Base-by-base conservation (phyloP, 2,113 vertebrate genomes). In the Mohoua ochrocephala region DNA sequence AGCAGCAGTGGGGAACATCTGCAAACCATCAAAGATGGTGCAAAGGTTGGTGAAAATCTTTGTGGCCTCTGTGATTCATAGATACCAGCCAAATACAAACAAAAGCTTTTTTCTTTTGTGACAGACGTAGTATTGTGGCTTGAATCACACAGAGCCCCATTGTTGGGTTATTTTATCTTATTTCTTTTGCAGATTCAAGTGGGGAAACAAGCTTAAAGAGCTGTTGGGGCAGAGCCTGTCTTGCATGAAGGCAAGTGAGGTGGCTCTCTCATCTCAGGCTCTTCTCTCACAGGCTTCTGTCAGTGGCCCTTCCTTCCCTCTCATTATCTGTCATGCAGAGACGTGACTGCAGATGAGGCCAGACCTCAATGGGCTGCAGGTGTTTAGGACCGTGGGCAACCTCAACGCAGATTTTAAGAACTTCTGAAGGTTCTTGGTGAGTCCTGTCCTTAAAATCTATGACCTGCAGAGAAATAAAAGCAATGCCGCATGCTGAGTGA, bases 31-130 rank as follows among this genome's bases (percentile, higher is more conserved):
- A 93, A 75, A 95, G 84, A 76, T 64, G 61, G 81, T 73, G 53
- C 65, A 95, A 94, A 95, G 45, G 53, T 65, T 96, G 81, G 49
- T 81, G 63, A 91, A 95, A 93, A 89, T 76, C 81, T 57, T 87
- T 86, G 85, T 79, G 88, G 53, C 39, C 41, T 33, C 61, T 90
- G 49, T 85, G 84, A 86, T 73, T 91, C 87, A 50, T 41, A 75
- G 61, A 82, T 79, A 85, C 37, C 63, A 85, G 83, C 59, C 82
- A 94, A 95, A 87, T 49, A 75, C 15, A 94, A 95, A 93, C 84
- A 89, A 93, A 74, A 87, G 65, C 56, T 79, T 91, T 90, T 93
- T 77, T 89, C 68, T 94, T 94, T 92, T 73, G 53, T 93, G 75
- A 94, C 73, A 91, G 42, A 74, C 54, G 59, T 50, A 50, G 56